These are phyloP conservation scores for Seira sanloemensis DNA, from an alignment of 2,888 invertebrate genomes.

Conservation along the genomic window DNA sequence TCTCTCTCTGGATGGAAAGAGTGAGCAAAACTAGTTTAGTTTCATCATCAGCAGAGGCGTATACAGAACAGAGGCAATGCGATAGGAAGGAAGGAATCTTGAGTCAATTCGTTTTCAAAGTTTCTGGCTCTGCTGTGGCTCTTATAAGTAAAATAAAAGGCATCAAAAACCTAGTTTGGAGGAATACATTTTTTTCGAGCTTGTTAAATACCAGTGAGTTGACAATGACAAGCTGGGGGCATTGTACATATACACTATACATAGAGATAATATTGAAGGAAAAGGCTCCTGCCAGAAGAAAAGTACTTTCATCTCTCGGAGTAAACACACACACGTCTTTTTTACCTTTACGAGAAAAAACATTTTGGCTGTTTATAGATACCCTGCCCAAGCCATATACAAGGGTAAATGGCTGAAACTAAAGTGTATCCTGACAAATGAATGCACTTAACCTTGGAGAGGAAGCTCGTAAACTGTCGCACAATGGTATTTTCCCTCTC, in stretches of 20 bases:
- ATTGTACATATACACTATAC: too few relatives aligned
- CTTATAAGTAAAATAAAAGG: too few relatives aligned
- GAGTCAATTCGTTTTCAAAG: too few relatives aligned
- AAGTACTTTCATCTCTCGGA: background rate
- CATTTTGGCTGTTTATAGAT: too few relatives aligned
- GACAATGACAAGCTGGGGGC: background rate
- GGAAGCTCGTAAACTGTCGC: constrained; percentile 71
- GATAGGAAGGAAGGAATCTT: too few relatives aligned
- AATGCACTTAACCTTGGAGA: constrained; percentile 71
- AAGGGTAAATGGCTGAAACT: background rate
- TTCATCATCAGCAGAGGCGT: background rate
- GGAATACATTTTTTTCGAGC: background rate
- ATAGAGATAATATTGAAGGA: background rate
- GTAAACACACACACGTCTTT: too few relatives aligned
- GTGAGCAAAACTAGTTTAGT: constrained; percentile 42
- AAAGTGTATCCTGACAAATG: constrained; percentile 71
- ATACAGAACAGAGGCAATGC: background rate
- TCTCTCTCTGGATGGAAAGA: background rate
- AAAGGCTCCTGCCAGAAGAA: background rate
- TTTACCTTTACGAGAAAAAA: too few relatives aligned
- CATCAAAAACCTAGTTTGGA: background rate
- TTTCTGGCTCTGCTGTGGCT: too few relatives aligned
- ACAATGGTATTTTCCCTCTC: constrained; percentile 51
- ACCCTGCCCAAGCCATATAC: background rate
- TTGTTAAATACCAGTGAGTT: background rate